Percentiles rank a stretch among this genome's conserved stretches.
These are phyloP conservation scores for Calycopis cecrops DNA, from an alignment of 1,140 invertebrate genomes.

Conservation along the genomic window DNA sequence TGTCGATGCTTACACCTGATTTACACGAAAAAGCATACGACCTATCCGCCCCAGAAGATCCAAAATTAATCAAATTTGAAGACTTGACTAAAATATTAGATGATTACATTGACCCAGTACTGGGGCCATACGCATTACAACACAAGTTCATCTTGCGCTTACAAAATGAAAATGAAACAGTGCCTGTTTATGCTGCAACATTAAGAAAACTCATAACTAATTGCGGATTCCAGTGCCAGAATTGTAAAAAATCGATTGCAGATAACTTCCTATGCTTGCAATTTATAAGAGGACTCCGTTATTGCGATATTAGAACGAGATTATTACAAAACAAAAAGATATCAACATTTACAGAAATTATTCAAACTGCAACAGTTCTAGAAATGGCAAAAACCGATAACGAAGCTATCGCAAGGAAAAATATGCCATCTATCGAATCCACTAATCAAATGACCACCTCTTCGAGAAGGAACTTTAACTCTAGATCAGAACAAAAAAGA, in stretches of 20 bases:
- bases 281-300: neutral
- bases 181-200: too few relatives aligned
- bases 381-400: neutral
- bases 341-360: neutral
- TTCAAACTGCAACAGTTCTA: neutral
- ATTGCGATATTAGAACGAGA: neutral
- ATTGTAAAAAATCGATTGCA: neutral
- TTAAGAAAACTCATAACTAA: neutral
- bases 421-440: neutral
- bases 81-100: too few relatives aligned
- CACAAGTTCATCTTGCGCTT: neutral
- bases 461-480: neutral
- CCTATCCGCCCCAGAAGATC: too few relatives aligned
- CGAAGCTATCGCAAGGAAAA: neutral
- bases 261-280: neutral
- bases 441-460: neutral
- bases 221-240: conserved; percentile 2
- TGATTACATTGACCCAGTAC: neutral
- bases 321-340: neutral
- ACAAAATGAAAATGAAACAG: neutral
- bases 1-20: too few relatives aligned
- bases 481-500: neutral
- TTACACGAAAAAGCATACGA: too few relatives aligned
- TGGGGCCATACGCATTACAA: too few relatives aligned
- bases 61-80: too few relatives aligned